Evolutionary conservation across 2,797 vertebrate genomes (phyloP).

Genomic region (Xenops minutus): DNA sequence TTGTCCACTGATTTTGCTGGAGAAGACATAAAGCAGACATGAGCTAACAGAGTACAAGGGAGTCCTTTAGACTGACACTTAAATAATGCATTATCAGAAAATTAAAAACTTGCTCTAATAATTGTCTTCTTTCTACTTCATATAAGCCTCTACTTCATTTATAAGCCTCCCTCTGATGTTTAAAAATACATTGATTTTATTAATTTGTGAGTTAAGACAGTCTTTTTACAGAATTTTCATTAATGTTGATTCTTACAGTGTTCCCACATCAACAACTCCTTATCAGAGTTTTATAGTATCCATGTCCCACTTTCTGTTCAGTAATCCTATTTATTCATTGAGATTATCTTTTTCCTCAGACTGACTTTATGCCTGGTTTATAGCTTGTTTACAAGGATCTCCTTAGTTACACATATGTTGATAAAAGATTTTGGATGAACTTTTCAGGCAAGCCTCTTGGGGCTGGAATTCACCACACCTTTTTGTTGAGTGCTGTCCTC

Average conservation of each 20-base stretch:
- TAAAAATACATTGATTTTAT: background rate
- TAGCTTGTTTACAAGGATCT: slow-evolving; percentile 38
- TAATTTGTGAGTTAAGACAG: background rate
- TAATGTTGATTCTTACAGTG: background rate
- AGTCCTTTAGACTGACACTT: background rate
- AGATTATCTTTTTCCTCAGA: background rate
- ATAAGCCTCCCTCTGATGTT: background rate
- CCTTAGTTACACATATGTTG: slow-evolving; percentile 21
- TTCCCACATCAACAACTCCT: slow-evolving; percentile 46
- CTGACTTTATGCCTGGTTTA: background rate
- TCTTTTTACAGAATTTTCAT: background rate
- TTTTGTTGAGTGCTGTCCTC: background rate
- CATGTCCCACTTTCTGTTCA: background rate
- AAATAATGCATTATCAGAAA: background rate
- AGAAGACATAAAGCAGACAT: background rate
- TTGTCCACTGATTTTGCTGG: background rate
- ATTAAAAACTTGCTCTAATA: background rate
- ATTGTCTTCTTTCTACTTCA: background rate
- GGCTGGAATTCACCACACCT: slow-evolving; percentile 7
- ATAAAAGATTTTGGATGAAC: slow-evolving; percentile 28
- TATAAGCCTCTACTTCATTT: background rate
- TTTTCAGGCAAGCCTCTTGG: background rate
- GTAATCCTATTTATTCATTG: slow-evolving; percentile 16
- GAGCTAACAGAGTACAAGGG: background rate
- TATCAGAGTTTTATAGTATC: slow-evolving; percentile 25